Conservation (phyloP, 2,888 invertebrate species). For the Drosophila kanekoi region DNA sequence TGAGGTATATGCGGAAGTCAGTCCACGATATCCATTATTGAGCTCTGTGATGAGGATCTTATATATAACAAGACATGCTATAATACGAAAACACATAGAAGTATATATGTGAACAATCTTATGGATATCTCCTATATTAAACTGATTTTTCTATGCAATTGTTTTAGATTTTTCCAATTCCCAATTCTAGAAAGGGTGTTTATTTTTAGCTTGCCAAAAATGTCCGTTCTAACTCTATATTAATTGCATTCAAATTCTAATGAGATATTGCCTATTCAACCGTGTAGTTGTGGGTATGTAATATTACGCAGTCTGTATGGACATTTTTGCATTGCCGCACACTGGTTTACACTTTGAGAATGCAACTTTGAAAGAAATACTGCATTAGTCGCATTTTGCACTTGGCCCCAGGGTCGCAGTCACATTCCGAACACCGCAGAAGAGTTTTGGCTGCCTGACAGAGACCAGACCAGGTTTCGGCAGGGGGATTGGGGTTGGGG, state of each 20-base stretch:
- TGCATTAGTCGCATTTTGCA: conserved; percentile 48
- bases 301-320: conserved; percentile 20
- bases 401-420: conserved; percentile 49
- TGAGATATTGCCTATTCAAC: neutral
- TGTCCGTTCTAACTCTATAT: too few relatives aligned
- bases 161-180: too few relatives aligned
- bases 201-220: too few relatives aligned
- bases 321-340: conserved; percentile 40
- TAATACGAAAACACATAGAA: too few relatives aligned
- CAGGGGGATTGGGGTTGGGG: neutral
- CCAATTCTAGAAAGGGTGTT: too few relatives aligned
- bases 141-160: too few relatives aligned
- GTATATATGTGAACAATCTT: too few relatives aligned
- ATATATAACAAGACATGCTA: too few relatives aligned
- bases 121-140: too few relatives aligned
- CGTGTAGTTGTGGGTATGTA: conserved; percentile 25
- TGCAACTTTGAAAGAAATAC: conserved; percentile 32
- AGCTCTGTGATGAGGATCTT: too few relatives aligned
- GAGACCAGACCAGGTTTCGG: neutral
- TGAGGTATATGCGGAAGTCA: too few relatives aligned
- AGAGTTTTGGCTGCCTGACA: conserved; percentile 16
- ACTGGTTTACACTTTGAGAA: conserved; percentile 26
- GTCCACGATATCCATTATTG: too few relatives aligned
- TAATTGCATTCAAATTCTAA: neutral
- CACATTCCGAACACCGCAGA: conserved; percentile 15